phyloP scores from a whole-genome alignment of 2,113 vertebrate genomes.

The Crotophaga sulcirostris region DNA sequence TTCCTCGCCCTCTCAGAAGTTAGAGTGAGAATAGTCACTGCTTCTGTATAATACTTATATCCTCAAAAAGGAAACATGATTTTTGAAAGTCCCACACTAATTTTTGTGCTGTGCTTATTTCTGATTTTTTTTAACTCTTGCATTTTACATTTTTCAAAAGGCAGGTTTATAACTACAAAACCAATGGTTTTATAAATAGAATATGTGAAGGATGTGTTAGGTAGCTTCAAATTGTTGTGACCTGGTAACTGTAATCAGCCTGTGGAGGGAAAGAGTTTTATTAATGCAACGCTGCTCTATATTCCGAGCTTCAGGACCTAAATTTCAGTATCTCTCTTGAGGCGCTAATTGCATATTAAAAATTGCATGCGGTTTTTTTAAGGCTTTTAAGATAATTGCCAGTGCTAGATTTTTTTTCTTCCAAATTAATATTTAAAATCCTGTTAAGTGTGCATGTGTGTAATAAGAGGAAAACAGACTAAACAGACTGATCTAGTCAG shows the following conservation, averaged over 20 bases:
- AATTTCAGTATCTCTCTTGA: background rate
- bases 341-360: background rate
- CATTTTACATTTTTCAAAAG: background rate
- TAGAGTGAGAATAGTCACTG: background rate
- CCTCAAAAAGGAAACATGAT: background rate
- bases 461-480: background rate
- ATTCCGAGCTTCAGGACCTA: background rate
- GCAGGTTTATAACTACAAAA: background rate
- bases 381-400: background rate
- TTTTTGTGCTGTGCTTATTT: background rate
- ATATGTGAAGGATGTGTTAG: background rate
- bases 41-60: background rate
- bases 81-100: background rate
- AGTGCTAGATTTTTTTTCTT: background rate
- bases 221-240: background rate
- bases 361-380: background rate
- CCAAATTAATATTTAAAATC: background rate
- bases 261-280: background rate
- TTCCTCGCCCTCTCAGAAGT: background rate
- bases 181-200: background rate
- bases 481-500: background rate
- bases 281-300: background rate
- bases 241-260: background rate
- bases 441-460: background rate
- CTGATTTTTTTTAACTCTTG: background rate